Evolutionary conservation across 2,888 invertebrate genomes (phyloP), one percentile per base, ranked within the genome.

Genomic region (Ophion costatus): DNA sequence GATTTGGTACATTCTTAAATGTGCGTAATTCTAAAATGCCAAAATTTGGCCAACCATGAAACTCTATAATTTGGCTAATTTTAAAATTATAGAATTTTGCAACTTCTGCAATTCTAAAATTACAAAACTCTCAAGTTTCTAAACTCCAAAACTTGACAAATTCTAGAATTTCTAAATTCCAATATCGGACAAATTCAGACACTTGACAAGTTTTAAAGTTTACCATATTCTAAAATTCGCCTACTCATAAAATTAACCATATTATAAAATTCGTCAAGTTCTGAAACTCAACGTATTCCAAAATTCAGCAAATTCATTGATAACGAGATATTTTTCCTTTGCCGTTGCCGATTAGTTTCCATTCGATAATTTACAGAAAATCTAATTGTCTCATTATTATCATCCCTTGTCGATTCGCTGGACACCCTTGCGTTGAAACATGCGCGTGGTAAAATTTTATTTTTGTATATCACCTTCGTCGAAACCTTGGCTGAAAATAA

Each of bases 401-500:
- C 11, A 17, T 6, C 2, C 17, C 10, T 69, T 51, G 51, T 24
- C 1, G 0, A 45, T 22, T 45, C 22, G 3, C 9, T 7, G 59
- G 29, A 63, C 22, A 59, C 38, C 59, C 73, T 73, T 38, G 42
- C 17, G n/a, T 38, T 14, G 9, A 33, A 20, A 33, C 33, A 45
- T 24, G 7, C 17, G 17, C 38, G 22, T 45, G 61, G 73, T 45
- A 24, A 38, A 20, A 24, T 14, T 38, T 61, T 74, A 33, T 70
- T 70, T 79, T 71, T 71, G 63, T 29, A 22, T 9, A 56, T 71
- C 51, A 64, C 63, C 70, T 78, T 70, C 51, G 42, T 45, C n/a
- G n/a, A 51, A 42, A 22, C 80, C 66, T 80, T 61, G 67, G 4
- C 33, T 24, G 45, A 61, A 45, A 80, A 74, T 74, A 59, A n/a